Evolutionary conservation across 2,113 vertebrate species (phyloP).

Genomic region (Tragelaphus scriptus): DNA sequence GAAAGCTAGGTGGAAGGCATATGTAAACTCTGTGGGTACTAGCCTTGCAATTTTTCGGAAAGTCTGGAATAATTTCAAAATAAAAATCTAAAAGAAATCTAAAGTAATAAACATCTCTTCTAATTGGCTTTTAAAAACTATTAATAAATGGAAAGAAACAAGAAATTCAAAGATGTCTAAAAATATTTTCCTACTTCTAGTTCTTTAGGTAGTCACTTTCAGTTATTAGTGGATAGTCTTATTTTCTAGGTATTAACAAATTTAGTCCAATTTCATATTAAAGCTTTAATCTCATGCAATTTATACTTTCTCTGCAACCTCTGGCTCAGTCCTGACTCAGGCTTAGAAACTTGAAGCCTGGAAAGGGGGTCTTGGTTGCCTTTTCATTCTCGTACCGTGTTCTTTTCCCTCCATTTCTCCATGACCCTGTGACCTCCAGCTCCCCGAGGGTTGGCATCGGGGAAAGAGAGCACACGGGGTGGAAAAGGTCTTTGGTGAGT

Average conservation of each 20-base stretch:
- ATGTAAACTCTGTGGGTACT: neutral
- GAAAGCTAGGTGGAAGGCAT: neutral
- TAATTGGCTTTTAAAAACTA: neutral
- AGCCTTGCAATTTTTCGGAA: neutral
- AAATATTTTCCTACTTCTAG: neutral
- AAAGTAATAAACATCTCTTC: neutral
- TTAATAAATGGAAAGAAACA: slow-evolving; percentile 1
- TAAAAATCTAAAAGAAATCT: neutral
- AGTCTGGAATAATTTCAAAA: neutral
- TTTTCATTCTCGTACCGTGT: neutral
- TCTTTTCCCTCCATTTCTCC: neutral
- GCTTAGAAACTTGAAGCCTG: neutral
- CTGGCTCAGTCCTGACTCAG: neutral
- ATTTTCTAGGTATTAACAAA: neutral
- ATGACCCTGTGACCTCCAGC: neutral
- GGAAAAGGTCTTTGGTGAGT: neutral
- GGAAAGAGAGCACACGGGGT: neutral
- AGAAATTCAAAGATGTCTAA: neutral
- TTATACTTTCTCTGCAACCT: neutral
- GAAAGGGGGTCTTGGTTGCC: neutral
- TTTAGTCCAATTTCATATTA: neutral
- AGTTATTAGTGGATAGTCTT: neutral
- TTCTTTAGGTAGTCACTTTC: neutral
- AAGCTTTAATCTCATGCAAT: neutral
- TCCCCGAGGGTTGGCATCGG: neutral